Percentiles rank a stretch among this genome's conserved stretches.
phyloP scores from a whole-genome alignment of 92 coral and sea anemone species.

The Galaxea fascicularis region DNA sequence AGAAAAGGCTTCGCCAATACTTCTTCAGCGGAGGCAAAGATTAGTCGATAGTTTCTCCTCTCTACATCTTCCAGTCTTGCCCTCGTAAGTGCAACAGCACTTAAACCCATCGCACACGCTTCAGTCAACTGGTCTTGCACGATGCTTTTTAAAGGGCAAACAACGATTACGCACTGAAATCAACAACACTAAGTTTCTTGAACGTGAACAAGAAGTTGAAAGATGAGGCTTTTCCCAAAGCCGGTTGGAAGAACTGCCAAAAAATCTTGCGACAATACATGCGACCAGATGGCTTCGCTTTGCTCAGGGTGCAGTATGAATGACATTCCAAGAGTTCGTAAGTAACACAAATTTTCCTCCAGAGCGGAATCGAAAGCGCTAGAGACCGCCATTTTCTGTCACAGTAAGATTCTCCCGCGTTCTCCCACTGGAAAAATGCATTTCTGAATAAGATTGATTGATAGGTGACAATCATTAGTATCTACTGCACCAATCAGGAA shows the following conservation, averaged over 20 bases:
- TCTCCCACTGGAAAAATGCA: neutral
- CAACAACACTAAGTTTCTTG: no score
- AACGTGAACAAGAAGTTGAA: no score
- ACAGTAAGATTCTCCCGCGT: neutral
- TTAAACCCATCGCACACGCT: conserved; percentile 43
- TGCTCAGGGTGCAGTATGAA: neutral
- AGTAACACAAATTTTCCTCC: neutral
- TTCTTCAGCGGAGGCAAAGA: no score
- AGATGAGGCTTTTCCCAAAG: no score
- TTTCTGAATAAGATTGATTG: neutral
- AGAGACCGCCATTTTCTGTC: conserved; percentile 16
- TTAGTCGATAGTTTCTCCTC: conserved; percentile 35
- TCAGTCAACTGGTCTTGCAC: conserved; percentile 30
- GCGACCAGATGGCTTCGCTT: conserved; percentile 2
- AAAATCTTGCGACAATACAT: neutral
- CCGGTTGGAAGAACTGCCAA: no score
- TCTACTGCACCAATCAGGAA: conserved; percentile 13
- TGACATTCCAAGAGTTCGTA: neutral
- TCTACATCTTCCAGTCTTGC: conserved; percentile 29
- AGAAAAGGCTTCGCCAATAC: no score
- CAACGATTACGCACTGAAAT: no score
- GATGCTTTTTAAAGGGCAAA: no score
- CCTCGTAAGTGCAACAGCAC: neutral
- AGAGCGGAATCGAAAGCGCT: conserved; percentile 2
- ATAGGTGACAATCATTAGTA: neutral